Evolutionary conservation across 2,888 invertebrate species (phyloP).

Genomic region (Volucella bombylans): DNA sequence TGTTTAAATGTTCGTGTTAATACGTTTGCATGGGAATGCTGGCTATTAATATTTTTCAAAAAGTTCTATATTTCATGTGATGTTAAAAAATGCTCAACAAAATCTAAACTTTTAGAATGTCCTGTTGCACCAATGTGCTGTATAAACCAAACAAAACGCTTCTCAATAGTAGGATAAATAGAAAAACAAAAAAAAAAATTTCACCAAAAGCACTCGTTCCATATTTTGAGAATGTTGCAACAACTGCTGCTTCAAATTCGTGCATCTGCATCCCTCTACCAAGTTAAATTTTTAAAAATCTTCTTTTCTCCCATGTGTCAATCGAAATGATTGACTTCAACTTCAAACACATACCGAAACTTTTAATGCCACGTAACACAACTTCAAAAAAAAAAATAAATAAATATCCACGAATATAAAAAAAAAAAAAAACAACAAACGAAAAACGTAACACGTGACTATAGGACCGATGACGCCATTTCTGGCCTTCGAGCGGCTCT

Average conservation of each 20-base stretch:
- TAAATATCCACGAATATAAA: constrained; percentile 1
- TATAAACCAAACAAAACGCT: constrained; percentile 46
- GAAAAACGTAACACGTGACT: constrained; percentile 56
- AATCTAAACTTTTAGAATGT: constrained; percentile 42
- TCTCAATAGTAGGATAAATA: constrained; percentile 33
- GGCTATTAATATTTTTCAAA: constrained; percentile 50
- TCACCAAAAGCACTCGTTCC: constrained; percentile 42
- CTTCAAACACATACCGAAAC: constrained; percentile 41
- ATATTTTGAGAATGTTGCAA: constrained; percentile 54
- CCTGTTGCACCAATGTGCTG: constrained; percentile 65
- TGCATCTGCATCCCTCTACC: constrained; percentile 57
- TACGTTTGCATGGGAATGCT: constrained; percentile 70
- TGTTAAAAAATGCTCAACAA: constrained; percentile 18
- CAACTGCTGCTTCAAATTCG: constrained; percentile 60
- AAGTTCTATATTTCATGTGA: constrained; percentile 54
- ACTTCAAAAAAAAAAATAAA: constrained; percentile 42
- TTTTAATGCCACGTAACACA: constrained; percentile 24
- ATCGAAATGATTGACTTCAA: constrained; percentile 40
- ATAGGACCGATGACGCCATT: constrained; percentile 89
- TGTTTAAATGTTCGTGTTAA: constrained; percentile 16
- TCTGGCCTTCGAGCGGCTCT: constrained; percentile 97
- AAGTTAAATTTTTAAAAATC: constrained; percentile 39
- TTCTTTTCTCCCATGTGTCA: constrained; percentile 65
- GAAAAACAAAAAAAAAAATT: constrained; percentile 13
- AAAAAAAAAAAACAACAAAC: constrained; percentile 47